Conservation (phyloP, 2,888 invertebrate species). For the Brenthis hecate region DNA sequence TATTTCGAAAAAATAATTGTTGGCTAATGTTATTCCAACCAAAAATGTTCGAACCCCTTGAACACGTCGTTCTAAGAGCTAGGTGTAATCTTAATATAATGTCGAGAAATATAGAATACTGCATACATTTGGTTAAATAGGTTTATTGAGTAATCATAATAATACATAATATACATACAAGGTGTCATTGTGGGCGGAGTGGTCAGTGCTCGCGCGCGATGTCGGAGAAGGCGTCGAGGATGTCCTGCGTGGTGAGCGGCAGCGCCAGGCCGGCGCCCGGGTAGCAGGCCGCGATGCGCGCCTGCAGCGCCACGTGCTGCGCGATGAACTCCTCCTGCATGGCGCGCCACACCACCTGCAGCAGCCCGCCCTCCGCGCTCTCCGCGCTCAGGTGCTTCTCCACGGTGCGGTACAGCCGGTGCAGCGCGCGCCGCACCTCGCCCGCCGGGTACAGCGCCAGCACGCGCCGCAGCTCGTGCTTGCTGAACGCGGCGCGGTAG, state of each 20-base stretch:
- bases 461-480: slow-evolving; percentile 96
- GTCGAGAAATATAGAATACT: too few relatives aligned
- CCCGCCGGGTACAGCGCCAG: slow-evolving; percentile 93
- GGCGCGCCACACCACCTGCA: slow-evolving; percentile 99
- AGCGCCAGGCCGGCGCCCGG: slow-evolving; percentile 96
- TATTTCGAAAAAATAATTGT: too few relatives aligned
- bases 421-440: slow-evolving; percentile 93
- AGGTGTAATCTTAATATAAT: too few relatives aligned
- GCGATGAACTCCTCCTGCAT: slow-evolving; percentile 99
- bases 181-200: neutral
- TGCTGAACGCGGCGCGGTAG: slow-evolving; percentile 98
- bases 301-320: slow-evolving; percentile 93
- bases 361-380: slow-evolving; percentile 95
- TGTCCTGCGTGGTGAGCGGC: slow-evolving; percentile 97
- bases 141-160: too few relatives aligned
- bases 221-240: slow-evolving; percentile 98
- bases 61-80: too few relatives aligned
- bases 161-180: neutral
- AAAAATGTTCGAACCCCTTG: too few relatives aligned
- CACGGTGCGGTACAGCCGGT: slow-evolving; percentile 96
- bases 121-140: too few relatives aligned
- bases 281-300: slow-evolving; percentile 96
- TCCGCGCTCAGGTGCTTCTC: slow-evolving; percentile 98
- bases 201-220: slow-evolving; percentile 96
- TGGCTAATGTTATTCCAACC: too few relatives aligned